phyloP scores from a whole-genome alignment of 2,113 vertebrate species.

The Myiagra hebetior region DNA sequence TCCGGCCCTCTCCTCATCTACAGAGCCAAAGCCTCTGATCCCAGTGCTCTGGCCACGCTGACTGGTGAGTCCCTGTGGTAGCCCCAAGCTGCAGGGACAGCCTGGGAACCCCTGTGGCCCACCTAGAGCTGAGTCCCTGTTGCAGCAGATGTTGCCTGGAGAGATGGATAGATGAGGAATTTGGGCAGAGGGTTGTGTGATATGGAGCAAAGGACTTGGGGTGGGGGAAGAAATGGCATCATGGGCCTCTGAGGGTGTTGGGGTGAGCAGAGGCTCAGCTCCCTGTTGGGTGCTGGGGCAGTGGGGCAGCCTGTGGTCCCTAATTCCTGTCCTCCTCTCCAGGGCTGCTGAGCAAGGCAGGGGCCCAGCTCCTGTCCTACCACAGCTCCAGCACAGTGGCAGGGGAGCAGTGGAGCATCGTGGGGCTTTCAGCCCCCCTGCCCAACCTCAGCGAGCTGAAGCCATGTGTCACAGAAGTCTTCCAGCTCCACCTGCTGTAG shows the following conservation, averaged over 20 bases:
- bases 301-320: not conserved
- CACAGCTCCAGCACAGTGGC: slow-evolving; percentile 70
- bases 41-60: slow-evolving; percentile 71
- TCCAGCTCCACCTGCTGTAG: slow-evolving; percentile 80
- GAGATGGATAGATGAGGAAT: not conserved
- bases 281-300: not conserved
- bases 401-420: slow-evolving; percentile 81
- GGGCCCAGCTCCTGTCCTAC: slow-evolving; percentile 82
- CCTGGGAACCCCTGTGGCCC: accelerated
- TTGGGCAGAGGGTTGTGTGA: not conserved
- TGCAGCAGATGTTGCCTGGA: not conserved
- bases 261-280: not conserved
- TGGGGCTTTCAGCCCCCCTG: slow-evolving; percentile 78
- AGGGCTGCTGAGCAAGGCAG: slow-evolving; percentile 80
- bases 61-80: slow-evolving; percentile 67
- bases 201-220: not conserved
- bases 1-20: slow-evolving; percentile 82
- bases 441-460: slow-evolving; percentile 74
- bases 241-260: not conserved
- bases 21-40: slow-evolving; percentile 60
- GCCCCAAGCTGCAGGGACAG: not conserved
- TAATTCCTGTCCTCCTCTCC: not conserved
- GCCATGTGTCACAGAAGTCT: slow-evolving; percentile 70
- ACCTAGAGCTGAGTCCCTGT: not conserved
- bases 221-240: not conserved